Evolutionary conservation across 2,888 invertebrate genomes (phyloP).

Genomic region (Autographa pulchrina): DNA sequence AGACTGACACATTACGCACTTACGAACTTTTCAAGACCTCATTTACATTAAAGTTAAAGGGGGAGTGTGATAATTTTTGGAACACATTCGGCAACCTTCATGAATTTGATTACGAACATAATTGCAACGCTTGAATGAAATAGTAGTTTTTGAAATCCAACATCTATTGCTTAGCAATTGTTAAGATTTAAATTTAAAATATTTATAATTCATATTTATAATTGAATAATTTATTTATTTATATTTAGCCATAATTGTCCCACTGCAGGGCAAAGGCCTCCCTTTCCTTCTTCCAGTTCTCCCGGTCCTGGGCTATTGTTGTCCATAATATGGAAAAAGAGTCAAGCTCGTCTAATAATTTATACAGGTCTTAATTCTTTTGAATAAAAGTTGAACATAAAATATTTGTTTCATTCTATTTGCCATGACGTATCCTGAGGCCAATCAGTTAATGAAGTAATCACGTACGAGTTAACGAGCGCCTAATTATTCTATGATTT

Average conservation of each 20-base stretch:
- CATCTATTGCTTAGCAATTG: background rate
- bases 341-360: no score
- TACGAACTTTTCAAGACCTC: constrained; percentile 46
- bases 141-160: background rate
- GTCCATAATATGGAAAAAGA: no score
- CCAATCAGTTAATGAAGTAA: constrained; percentile 75
- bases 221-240: no score
- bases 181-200: background rate
- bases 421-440: constrained; percentile 58
- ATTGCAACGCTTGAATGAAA: background rate
- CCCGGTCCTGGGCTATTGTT: no score
- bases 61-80: constrained; percentile 38
- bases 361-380: no score
- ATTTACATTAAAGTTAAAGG: constrained; percentile 39
- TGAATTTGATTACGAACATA: constrained; percentile 21
- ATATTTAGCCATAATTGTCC: no score
- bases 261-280: no score
- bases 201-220: no score
- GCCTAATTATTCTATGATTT: constrained; percentile 73
- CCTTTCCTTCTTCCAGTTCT: no score
- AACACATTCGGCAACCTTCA: constrained; percentile 23
- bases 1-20: constrained; percentile 25
- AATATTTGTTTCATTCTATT: constrained; percentile 52
- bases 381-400: constrained; percentile 26
- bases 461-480: constrained; percentile 75